Evolutionary conservation across 1,140 invertebrate species (phyloP).

Genomic region (Penaeus vannamei): DNA sequence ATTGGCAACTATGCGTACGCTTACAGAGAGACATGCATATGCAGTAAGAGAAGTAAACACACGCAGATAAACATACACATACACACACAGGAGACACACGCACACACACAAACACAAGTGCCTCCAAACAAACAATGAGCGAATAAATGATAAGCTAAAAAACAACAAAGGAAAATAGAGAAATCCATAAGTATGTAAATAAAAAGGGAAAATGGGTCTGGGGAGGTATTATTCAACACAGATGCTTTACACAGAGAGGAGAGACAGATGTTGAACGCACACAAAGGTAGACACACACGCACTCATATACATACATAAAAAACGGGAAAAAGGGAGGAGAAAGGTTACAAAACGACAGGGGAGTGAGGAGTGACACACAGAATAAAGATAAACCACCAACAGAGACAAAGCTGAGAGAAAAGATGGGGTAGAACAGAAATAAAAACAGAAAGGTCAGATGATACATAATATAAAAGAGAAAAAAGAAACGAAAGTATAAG

Average conservation of each 20-base stretch:
- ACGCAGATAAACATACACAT: not conserved
- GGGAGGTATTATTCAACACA: too few species aligned
- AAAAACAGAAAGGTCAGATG: not conserved
- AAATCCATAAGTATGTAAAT: too few species aligned
- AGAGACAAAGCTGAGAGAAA: not conserved
- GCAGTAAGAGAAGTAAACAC: not conserved
- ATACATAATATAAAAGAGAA: not conserved
- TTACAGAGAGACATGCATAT: conserved; percentile 4
- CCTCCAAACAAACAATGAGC: too few species aligned
- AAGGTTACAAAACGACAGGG: conserved; percentile 12
- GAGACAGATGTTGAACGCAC: too few species aligned
- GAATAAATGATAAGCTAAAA: too few species aligned
- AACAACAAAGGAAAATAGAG: too few species aligned
- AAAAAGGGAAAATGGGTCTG: too few species aligned
- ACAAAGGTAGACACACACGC: too few species aligned
- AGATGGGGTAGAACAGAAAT: not conserved
- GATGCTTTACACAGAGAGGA: too few species aligned
- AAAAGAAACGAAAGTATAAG: not conserved
- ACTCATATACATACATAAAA: not conserved
- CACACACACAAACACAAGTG: too few species aligned
- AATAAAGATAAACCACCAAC: not conserved
- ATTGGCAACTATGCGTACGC: not conserved
- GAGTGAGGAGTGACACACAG: not conserved
- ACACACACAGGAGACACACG: too few species aligned
- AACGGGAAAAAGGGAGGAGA: not conserved